Evolutionary conservation across 2,797 vertebrate genomes (phyloP).

Genomic region (Brachyrhaphis roseni): DNA sequence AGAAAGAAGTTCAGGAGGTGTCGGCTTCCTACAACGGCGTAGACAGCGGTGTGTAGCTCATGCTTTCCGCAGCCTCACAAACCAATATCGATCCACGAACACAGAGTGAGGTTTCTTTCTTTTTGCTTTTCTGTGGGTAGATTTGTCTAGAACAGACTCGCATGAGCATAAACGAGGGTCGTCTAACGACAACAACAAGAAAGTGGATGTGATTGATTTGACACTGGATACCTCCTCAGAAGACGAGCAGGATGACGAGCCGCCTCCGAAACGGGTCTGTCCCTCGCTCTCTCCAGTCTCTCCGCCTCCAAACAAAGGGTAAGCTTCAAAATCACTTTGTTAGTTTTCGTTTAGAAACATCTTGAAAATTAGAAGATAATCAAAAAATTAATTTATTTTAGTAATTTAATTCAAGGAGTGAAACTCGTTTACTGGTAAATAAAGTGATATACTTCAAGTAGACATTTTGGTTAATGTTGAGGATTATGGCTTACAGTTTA

Average conservation of each 20-base stretch:
- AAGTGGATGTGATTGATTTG: conserved; percentile 96
- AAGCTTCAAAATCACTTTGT: conserved; percentile 40
- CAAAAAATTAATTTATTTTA: not conserved
- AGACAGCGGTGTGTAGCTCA: conserved; percentile 82
- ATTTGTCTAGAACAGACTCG: conserved; percentile 84
- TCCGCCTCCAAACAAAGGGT: conserved; percentile 91
- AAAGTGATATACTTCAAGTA: not conserved
- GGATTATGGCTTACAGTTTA: not conserved
- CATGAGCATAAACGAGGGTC: conserved; percentile 88
- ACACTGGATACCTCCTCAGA: conserved; percentile 98
- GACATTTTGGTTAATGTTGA: not conserved
- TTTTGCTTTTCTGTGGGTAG: conserved; percentile 50
- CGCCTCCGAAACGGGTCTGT: conserved; percentile 89
- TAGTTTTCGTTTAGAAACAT: not conserved
- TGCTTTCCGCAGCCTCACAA: not conserved
- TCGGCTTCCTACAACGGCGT: conserved; percentile 90
- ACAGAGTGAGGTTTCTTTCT: conserved; percentile 10
- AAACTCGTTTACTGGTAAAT: not conserved
- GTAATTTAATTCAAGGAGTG: not conserved
- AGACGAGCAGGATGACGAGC: conserved; percentile 94
- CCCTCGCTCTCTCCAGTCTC: conserved; percentile 93
- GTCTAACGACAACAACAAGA: conserved; percentile 83
- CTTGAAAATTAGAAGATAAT: not conserved
- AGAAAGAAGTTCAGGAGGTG: conserved; percentile 96
- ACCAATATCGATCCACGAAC: not conserved